These are phyloP conservation scores for Ruditapes philippinarum DNA, from an alignment of 1,140 invertebrate genomes.

Conservation along the genomic window DNA sequence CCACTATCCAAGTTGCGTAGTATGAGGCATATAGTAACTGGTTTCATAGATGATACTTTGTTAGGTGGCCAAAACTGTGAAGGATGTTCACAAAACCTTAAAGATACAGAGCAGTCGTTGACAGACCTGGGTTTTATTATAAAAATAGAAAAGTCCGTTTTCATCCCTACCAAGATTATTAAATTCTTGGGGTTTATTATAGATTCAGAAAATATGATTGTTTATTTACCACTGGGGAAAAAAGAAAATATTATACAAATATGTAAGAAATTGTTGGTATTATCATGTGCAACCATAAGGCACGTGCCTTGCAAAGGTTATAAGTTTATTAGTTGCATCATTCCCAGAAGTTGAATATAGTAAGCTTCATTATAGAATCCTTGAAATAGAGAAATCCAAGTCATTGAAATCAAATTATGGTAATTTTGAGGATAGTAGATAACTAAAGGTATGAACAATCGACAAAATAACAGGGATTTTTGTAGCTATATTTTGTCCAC, in stretches of 20 bases:
- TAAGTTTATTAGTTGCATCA: too few species aligned
- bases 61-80: neutral
- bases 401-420: too few species aligned
- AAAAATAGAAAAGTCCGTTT: conserved; percentile 58
- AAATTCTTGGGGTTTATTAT: conserved; percentile 2
- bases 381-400: too few species aligned
- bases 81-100: conserved; percentile 20
- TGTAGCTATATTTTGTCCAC: too few species aligned
- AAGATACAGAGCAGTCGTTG: neutral
- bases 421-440: too few species aligned
- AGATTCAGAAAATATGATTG: neutral
- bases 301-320: too few species aligned
- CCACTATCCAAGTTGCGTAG: conserved; percentile 20
- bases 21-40: conserved; percentile 6
- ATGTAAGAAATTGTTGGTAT: too few species aligned
- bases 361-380: too few species aligned
- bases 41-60: conserved; percentile 51
- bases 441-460: too few species aligned
- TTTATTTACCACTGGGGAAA: neutral
- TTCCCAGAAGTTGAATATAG: too few species aligned
- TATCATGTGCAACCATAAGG: too few species aligned
- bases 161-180: conserved; percentile 5
- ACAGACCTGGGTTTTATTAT: conserved; percentile 56
- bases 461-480: too few species aligned
- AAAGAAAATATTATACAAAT: neutral